Conservation (phyloP, 1,140 invertebrate genomes). For the Hirudo medicinalis region DNA sequence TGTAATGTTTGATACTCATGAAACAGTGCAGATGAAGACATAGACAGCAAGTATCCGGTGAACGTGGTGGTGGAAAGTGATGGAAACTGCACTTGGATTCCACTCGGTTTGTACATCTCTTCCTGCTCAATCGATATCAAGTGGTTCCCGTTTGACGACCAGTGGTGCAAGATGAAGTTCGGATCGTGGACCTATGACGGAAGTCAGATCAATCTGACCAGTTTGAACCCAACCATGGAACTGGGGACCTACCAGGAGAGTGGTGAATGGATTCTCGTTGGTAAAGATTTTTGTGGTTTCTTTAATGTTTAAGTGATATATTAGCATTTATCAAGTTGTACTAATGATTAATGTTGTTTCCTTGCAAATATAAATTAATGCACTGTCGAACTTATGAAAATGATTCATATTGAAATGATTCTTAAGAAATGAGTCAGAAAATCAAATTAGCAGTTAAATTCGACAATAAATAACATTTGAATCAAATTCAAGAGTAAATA, state of each 20-base stretch:
- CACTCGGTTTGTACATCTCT: constrained; percentile 47
- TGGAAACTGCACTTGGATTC: constrained; percentile 86
- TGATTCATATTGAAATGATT: too few species aligned
- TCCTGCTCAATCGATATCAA: constrained; percentile 87
- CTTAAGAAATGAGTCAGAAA: too few species aligned
- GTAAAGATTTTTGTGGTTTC: constrained; percentile 47
- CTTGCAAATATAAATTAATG: too few species aligned
- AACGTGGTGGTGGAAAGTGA: constrained; percentile 89
- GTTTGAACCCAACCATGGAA: constrained; percentile 43
- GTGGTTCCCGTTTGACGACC: constrained; percentile 77
- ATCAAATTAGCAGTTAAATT: too few species aligned
- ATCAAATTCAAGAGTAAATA: too few species aligned
- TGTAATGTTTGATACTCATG: background rate
- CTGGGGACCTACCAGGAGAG: constrained; percentile 52
- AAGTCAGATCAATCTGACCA: constrained; percentile 31
- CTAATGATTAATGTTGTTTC: too few species aligned
- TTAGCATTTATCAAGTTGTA: too few species aligned
- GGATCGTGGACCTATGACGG: constrained; percentile 25
- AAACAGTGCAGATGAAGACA: constrained; percentile 80
- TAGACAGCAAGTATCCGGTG: constrained; percentile 81
- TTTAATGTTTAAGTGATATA: too few species aligned
- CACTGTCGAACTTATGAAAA: too few species aligned
- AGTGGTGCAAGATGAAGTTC: constrained; percentile 25
- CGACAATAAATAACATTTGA: too few species aligned
- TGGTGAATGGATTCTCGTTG: constrained; percentile 94